phyloP scores from a whole-genome alignment of 2,113 vertebrate genomes.

The Myrmecobius fasciatus region DNA sequence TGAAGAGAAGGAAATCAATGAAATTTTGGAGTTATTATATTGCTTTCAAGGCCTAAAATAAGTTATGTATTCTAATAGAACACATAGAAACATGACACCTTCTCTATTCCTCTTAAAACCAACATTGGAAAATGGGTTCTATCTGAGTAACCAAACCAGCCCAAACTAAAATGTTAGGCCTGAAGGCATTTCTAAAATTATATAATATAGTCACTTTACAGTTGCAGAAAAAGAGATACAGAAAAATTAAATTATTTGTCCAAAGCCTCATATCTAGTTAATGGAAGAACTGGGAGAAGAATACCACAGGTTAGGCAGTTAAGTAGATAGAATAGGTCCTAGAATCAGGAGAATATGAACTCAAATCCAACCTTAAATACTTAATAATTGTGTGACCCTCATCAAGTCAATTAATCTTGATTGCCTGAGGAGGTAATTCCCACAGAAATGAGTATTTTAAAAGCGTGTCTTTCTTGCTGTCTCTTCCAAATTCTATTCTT shows the following conservation, averaged over 20 bases:
- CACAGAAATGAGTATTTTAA: neutral
- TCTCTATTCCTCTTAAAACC: neutral
- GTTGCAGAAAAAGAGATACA: neutral
- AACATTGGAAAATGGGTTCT: neutral
- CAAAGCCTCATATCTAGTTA: neutral
- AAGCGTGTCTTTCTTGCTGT: neutral
- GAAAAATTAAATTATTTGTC: neutral
- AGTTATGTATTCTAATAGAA: neutral
- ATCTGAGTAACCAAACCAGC: neutral
- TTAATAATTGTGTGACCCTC: neutral
- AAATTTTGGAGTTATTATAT: neutral
- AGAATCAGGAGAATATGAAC: neutral
- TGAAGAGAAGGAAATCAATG: neutral
- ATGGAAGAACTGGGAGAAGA: neutral
- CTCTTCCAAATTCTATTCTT: neutral
- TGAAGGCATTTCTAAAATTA: neutral
- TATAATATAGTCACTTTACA: neutral
- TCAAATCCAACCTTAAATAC: neutral
- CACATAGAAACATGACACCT: neutral
- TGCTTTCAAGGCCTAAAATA: neutral
- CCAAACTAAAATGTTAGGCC: neutral
- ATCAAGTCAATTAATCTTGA: neutral
- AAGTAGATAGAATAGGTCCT: neutral
- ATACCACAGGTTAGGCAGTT: neutral
- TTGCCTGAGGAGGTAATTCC: too few species aligned